Percentiles rank a stretch among this genome's conserved stretches.
Conservation (phyloP, 2,797 vertebrate species). For the Pseudomugil tenellus region DNA sequence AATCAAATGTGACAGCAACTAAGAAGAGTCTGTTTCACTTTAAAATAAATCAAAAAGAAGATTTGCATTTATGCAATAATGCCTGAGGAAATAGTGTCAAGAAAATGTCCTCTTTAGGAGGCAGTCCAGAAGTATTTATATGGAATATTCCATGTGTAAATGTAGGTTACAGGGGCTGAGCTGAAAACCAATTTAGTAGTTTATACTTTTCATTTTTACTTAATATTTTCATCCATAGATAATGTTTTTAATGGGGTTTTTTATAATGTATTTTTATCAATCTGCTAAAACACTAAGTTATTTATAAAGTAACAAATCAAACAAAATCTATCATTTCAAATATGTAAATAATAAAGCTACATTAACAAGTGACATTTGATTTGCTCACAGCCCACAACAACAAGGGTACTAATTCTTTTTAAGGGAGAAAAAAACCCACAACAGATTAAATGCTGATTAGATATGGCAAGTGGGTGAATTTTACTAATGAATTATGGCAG, state of each 20-base stretch:
- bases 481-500: conserved; percentile 35
- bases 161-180: conserved; percentile 48
- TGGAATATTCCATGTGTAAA: conserved; percentile 31
- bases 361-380: not conserved
- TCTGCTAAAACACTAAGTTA: conserved; percentile 1
- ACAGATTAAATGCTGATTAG: not conserved
- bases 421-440: not conserved
- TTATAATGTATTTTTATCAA: not conserved
- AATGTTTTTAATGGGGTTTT: not conserved
- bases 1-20: conserved; percentile 3
- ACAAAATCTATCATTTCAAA: not conserved
- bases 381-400: not conserved
- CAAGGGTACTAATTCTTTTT: not conserved
- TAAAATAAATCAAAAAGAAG: conserved; percentile 21
- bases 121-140: conserved; percentile 17
- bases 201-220: conserved; percentile 16
- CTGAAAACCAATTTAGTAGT: conserved; percentile 19
- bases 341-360: not conserved
- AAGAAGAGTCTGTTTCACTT: not conserved
- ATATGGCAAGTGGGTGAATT: conserved; percentile 23
- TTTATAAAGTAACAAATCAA: not conserved
- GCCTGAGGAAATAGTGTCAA: conserved; percentile 23
- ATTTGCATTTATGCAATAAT: conserved; percentile 33
- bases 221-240: not conserved
- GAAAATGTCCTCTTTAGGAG: conserved; percentile 21